Evolutionary conservation across 2,888 invertebrate species (phyloP), one percentile per base, ranked within the genome.

Genomic region (Lampropteryx suffumata): DNA sequence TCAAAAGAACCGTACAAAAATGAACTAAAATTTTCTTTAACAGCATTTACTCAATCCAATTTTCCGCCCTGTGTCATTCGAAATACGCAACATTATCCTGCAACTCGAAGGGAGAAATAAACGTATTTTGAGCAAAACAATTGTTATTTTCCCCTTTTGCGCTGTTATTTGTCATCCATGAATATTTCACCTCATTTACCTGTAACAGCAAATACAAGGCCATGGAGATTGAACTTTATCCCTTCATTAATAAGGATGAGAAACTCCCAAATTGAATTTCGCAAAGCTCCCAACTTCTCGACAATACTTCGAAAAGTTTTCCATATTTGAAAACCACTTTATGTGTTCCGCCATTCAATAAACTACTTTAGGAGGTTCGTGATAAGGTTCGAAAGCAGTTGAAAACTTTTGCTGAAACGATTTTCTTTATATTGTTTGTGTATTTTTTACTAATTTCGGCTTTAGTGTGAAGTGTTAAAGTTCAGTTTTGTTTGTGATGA

Each of bases 151-250:
- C 34, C 12, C 29, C 41, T 26, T 10, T 14, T 26, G 14, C 10
- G 3, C 39, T 33, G n/a, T 34, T 26, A 51, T 55, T 57, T 48
- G 34, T 52, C 52, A 59, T 33, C 54, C 61, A 48, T 49, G 49
- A 64, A 58, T 56, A 56, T 57, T 59, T 52, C 50, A 52, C 42
- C 49, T 56, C 52, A 52, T 57, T 56, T 53, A 53, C 50, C 49
- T 55, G 42, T 55, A 37, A 28, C 30, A 13, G 33, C 35, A 34
- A 46, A 36, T 29, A 36, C 35, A 37, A 17, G 27, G n/a, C 28
- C 26, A 13, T 52, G 30, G 30, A 55, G 52, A 56, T 40, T 17
- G 28, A 49, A 56, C 54, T 48, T 50, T 55, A 53, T 36, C 1
- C 8, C 17, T 9, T 1, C 6, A 5, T 5, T 21, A 17, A 51